Evolutionary conservation across 2,797 vertebrate genomes (phyloP), one percentile per base, ranked within the genome.

Genomic region (Sciurus vulgaris): DNA sequence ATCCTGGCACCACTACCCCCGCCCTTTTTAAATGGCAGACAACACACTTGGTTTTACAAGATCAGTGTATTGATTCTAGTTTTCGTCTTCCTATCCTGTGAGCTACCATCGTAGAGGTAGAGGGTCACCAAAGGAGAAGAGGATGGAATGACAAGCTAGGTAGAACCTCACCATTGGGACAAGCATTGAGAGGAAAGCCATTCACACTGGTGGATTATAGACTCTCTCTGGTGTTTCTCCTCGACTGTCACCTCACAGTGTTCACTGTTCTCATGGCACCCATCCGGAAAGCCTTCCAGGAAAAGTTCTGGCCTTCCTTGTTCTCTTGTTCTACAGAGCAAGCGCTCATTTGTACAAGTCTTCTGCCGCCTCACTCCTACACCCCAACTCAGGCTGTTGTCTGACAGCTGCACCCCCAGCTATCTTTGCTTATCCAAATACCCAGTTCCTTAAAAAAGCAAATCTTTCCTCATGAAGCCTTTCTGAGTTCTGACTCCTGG

Each of bases 161-260:
- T 15, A 3, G 4, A 17, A 10, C 4, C 1, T 1, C 11, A 70
- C 59, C n/a, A 0, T 2, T 18, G 26, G 11, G 41, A 17, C 4
- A 38, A 13, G 18, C 7, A 4, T 17, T 7, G 10, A 3, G n/a
- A 33, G 11, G 15, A 33, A 11, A 4, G 1, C n/a, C 6, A 0
- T 44, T 51, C 28, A 9, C 1, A 15, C 2, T 17, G 1, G 7
- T 30, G 44, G 30, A 44, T 20, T 56, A 1, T 0, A 2, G 7
- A 11, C 61, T 65, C 54, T 44, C 9, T 20, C 15, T 26, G 13
- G 9, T 3, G 8, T 33, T 14, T 24, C 18, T n/a, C 18, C 22
- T 8, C 18, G 17, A n/a, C 3, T 7, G 14, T 28, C 22, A 6
- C 13, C 1, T 10, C 22, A 0, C 4, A 8, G 7, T 22, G 24